Base-by-base conservation (phyloP, 2,888 invertebrate species). In the Empis stercorea region DNA sequence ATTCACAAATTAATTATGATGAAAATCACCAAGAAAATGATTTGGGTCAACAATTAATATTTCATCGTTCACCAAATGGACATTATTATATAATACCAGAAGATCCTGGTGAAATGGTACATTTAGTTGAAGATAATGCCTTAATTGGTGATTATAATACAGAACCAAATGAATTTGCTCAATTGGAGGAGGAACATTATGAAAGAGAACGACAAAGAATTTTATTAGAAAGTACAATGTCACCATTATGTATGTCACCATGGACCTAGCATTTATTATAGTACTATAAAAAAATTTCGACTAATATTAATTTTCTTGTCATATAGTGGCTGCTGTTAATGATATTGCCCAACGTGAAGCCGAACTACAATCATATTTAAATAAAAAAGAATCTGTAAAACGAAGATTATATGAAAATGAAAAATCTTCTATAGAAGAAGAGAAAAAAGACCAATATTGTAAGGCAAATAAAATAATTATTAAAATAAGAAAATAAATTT, bases 251-350 rank as follows among this genome's bases (percentile, higher is more conserved):
- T 59, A 52, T 49, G 55, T 50, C 3, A n/a, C n/a, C n/a, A n/a
- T n/a, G n/a, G n/a, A n/a, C n/a, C n/a, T n/a, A n/a, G n/a, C n/a
- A n/a, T n/a, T n/a, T n/a, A n/a, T n/a, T n/a, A n/a, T n/a, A n/a
- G n/a, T n/a, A n/a, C n/a, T n/a, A n/a, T n/a, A n/a, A n/a, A n/a
- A n/a, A 40, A 23, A 38, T 14, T 38, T 30, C n/a, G 16, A 16
- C 15, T 2, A 13, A 42, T 13, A n/a, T 23, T 10, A 10, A n/a
- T 16, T 30, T 7, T 30, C 10, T 6, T 11, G n/a, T n/a, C n/a
- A n/a, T 49, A 9, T 14, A 59, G 59, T 58, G 44, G 58, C 59
- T 17, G 59, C 59, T 27, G 59, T 59, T 2, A 58, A 57, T 49
- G 55, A 58, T 41, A 55, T 57, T 15, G 55, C 59, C 1, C 56